Conservation (phyloP, 2,888 invertebrate species). For the Bembecia ichneumoniformis region DNA sequence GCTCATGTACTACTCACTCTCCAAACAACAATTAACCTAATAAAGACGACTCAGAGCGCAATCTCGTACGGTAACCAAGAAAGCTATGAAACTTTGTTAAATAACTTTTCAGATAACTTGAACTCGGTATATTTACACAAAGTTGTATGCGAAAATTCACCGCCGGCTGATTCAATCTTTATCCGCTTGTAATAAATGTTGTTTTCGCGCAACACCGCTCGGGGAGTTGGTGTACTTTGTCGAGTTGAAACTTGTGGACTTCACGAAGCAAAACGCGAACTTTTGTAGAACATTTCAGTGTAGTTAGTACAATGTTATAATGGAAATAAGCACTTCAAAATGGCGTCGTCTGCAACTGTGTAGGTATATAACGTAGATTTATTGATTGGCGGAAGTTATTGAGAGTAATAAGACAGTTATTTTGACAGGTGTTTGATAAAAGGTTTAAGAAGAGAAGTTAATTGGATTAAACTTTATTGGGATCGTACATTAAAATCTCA, state of each 20-base stretch:
- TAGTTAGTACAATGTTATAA: constrained; percentile 74
- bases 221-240: constrained; percentile 54
- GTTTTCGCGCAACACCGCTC: constrained; percentile 68
- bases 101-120: constrained; percentile 74
- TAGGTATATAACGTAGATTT: constrained; percentile 47
- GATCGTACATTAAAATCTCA: too few species aligned
- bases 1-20: constrained; percentile 30
- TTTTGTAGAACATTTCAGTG: constrained; percentile 73
- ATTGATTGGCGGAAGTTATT: constrained; percentile 26
- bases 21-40: constrained; percentile 55
- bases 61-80: constrained; percentile 51
- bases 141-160: constrained; percentile 65
- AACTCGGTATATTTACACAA: constrained; percentile 67
- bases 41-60: constrained; percentile 43
- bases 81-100: constrained; percentile 74
- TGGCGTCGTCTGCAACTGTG: constrained; percentile 66
- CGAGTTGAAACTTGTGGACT: constrained; percentile 67
- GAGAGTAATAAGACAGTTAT: constrained; percentile 19
- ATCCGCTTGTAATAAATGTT: constrained; percentile 68
- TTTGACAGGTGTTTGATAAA: not conserved
- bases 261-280: constrained; percentile 73
- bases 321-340: constrained; percentile 73
- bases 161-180: constrained; percentile 68
- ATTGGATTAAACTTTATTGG: too few species aligned
- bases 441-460: too few species aligned